A percentile compares a stretch with the other conserved stretches of the same genome.
These are phyloP conservation scores for Bufo gargarizans DNA, from an alignment of 2,113 vertebrate species.

Conservation along the genomic window DNA sequence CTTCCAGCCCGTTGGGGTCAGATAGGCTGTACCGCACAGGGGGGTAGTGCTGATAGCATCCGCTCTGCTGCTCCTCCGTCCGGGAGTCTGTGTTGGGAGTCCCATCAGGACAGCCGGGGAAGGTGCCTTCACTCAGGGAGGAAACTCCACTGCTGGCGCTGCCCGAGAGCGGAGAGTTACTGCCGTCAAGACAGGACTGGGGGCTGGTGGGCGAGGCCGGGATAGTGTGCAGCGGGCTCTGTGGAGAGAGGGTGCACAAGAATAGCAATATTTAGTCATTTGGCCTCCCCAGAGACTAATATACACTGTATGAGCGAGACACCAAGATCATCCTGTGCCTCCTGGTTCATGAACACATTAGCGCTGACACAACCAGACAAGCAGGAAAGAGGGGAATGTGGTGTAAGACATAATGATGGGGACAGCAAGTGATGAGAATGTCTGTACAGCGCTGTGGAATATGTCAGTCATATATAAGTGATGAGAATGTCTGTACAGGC, in stretches of 20 bases:
- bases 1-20: slow-evolving; percentile 88
- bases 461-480: too few relatives aligned
- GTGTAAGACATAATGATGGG: background rate
- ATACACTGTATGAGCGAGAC: background rate
- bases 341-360: background rate
- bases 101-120: slow-evolving; percentile 82
- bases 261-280: too few relatives aligned
- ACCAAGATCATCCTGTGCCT: background rate
- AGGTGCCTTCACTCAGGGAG: slow-evolving; percentile 93
- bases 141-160: slow-evolving; percentile 96
- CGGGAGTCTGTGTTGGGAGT: slow-evolving; percentile 89
- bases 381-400: background rate
- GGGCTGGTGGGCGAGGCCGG: slow-evolving; percentile 94
- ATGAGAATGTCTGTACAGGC: too few relatives aligned
- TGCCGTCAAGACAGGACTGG: slow-evolving; percentile 90
- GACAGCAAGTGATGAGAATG: too few relatives aligned
- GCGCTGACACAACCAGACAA: background rate
- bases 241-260: slow-evolving; percentile 60
- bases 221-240: slow-evolving; percentile 94
- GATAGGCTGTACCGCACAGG: slow-evolving; percentile 91
- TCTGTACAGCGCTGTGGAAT: too few relatives aligned
- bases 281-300: too few relatives aligned
- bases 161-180: slow-evolving; percentile 93
- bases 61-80: slow-evolving; percentile 87
- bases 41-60: slow-evolving; percentile 90